Conservation (phyloP, 2,113 vertebrate genomes). For the Tragulus kanchil region DNA sequence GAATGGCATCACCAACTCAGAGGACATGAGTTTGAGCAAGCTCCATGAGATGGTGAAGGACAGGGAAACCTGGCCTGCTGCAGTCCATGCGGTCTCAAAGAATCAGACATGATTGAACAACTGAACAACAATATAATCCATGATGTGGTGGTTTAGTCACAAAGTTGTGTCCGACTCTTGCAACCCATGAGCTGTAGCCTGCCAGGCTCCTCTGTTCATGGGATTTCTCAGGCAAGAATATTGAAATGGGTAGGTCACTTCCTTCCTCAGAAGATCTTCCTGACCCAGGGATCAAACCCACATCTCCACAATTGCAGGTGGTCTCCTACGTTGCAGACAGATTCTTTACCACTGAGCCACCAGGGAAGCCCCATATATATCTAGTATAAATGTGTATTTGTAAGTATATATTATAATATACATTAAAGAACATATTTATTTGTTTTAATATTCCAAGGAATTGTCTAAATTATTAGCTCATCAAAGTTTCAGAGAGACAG, state of each 20-base stretch:
- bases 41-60: too few relatives aligned
- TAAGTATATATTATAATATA: not conserved
- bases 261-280: not conserved
- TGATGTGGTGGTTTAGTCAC: not conserved
- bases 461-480: not conserved
- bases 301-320: not conserved
- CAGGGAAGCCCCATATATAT: not conserved
- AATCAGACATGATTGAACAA: too few relatives aligned
- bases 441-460: not conserved
- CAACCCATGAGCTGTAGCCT: not conserved
- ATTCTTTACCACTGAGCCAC: not conserved
- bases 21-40: too few relatives aligned
- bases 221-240: not conserved
- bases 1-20: too few relatives aligned
- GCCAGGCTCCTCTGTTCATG: not conserved
- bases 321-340: not conserved
- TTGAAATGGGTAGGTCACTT: not conserved
- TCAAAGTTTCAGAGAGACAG: not conserved
- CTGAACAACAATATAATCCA: not conserved
- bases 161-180: not conserved
- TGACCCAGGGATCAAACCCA: fast-evolving
- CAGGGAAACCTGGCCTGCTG: too few relatives aligned
- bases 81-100: too few relatives aligned
- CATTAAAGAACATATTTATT: not conserved
- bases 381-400: not conserved